phyloP scores from a whole-genome alignment of 2,797 vertebrate genomes.

The Distichodus sexfasciatus region DNA sequence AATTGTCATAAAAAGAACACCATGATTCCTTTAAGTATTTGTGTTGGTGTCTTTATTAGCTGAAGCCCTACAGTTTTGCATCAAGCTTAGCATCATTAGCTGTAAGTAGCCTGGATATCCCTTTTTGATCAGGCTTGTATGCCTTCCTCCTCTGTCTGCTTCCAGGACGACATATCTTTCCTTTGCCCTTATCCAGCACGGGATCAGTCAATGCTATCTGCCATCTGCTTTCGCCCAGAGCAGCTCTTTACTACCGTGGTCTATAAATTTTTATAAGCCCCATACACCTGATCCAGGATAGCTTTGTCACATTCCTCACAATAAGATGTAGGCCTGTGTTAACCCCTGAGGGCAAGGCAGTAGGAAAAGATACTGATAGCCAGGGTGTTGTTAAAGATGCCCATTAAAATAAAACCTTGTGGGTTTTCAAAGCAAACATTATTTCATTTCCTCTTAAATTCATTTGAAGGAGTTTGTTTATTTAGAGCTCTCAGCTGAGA shows the following conservation, averaged over 20 bases:
- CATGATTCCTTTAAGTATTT: too few relatives aligned
- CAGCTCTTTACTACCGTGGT: constrained; percentile 34
- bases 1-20: too few relatives aligned
- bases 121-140: constrained; percentile 8
- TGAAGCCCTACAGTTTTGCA: too few relatives aligned
- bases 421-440: constrained; percentile 9
- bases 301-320: constrained; percentile 33
- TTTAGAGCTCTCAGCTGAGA: constrained; percentile 65
- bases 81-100: neutral
- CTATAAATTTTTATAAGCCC: constrained; percentile 27
- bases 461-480: constrained; percentile 33
- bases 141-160: constrained; percentile 22
- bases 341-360: constrained; percentile 37
- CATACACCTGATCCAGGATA: constrained; percentile 33
- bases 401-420: too few relatives aligned
- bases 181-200: constrained; percentile 34
- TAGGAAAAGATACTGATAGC: constrained; percentile 34
- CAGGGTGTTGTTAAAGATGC: constrained; percentile 9
- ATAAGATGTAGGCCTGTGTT: constrained; percentile 22
- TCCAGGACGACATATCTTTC: constrained; percentile 19
- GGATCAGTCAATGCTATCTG: constrained; percentile 50
- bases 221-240: constrained; percentile 45
- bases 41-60: too few relatives aligned
- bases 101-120: constrained; percentile 19
- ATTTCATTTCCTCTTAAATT: constrained; percentile 21